Conservation (phyloP, 1,140 invertebrate genomes). For the Lasioglossum albipes region DNA sequence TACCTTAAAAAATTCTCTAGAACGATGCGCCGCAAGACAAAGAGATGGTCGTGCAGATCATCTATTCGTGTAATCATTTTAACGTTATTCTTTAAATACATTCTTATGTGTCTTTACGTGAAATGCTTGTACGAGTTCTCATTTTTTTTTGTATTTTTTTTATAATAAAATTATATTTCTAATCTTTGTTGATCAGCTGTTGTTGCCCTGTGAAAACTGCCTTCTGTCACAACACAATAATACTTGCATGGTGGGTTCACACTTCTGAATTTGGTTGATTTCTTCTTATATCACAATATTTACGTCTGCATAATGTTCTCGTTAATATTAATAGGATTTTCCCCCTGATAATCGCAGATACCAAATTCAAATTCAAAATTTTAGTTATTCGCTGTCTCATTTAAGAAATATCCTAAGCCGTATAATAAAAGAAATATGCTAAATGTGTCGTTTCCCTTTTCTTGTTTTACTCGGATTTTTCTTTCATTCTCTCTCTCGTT, state of each 20-base stretch:
- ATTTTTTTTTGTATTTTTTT: constrained; percentile 71
- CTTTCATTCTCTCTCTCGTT: constrained; percentile 1
- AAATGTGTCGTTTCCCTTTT: not conserved
- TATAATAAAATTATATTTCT: constrained; percentile 78
- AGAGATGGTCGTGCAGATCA: constrained; percentile 67
- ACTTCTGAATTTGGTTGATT: constrained; percentile 68
- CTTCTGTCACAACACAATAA: constrained; percentile 81
- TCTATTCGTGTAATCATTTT: constrained; percentile 63
- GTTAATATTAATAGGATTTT: constrained; percentile 57
- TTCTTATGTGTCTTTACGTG: constrained; percentile 62
- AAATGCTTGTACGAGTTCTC: constrained; percentile 66
- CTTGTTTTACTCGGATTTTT: not conserved
- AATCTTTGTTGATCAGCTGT: constrained; percentile 78
- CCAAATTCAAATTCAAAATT: constrained; percentile 69
- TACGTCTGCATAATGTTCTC: constrained; percentile 49
- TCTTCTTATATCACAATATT: constrained; percentile 62
- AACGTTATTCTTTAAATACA: constrained; percentile 68
- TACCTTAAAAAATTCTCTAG: constrained; percentile 67
- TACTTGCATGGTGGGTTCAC: constrained; percentile 78
- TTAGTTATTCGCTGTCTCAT: constrained; percentile 62
- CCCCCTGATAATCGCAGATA: constrained; percentile 55
- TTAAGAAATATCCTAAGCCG: constrained; percentile 68
- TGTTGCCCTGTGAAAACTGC: constrained; percentile 81
- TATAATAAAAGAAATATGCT: constrained; percentile 14
- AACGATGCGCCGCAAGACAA: constrained; percentile 66